Conservation (phyloP, 2,797 vertebrate genomes). For the Pseudomugil gertrudae region DNA sequence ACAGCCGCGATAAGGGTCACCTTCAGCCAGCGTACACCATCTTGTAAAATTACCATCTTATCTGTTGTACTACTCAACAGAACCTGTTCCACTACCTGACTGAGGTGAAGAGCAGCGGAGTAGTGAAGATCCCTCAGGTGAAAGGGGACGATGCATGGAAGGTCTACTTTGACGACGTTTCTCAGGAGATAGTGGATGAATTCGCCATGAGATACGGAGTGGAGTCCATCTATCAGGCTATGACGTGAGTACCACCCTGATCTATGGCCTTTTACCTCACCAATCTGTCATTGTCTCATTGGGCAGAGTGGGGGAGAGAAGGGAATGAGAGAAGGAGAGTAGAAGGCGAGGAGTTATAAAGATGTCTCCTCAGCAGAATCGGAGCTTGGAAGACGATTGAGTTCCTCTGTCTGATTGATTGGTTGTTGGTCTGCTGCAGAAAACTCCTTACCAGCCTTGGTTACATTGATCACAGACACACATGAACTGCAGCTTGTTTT, state of each 20-base stretch:
- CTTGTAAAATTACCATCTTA: slow-evolving; percentile 36
- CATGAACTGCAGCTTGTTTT: slow-evolving; percentile 42
- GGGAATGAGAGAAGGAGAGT: slow-evolving; percentile 44
- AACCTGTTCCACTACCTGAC: slow-evolving; percentile 96
- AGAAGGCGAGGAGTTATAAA: slow-evolving; percentile 60
- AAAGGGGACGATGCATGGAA: slow-evolving; percentile 98
- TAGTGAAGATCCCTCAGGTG: slow-evolving; percentile 93
- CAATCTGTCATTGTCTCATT: slow-evolving; percentile 73
- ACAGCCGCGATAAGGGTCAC: slow-evolving; percentile 7
- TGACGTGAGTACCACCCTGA: slow-evolving; percentile 92
- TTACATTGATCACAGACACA: slow-evolving; percentile 61
- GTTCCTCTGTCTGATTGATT: slow-evolving; percentile 68
- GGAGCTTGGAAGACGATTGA: slow-evolving; percentile 60
- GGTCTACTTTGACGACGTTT: slow-evolving; percentile 94
- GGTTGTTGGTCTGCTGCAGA: slow-evolving; percentile 55
- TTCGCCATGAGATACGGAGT: slow-evolving; percentile 98
- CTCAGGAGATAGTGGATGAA: slow-evolving; percentile 98
- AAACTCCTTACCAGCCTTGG: slow-evolving; percentile 53
- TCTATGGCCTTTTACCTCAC: slow-evolving; percentile 70
- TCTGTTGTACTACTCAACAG: slow-evolving; percentile 74
- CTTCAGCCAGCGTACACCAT: neutral
- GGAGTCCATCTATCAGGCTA: slow-evolving; percentile 98
- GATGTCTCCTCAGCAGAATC: slow-evolving; percentile 74
- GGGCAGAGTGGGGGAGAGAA: slow-evolving; percentile 51
- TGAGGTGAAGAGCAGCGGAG: slow-evolving; percentile 89